Evolutionary conservation across 1,140 invertebrate genomes (phyloP), one percentile per base, ranked within the genome.

Genomic region (Oedothorax gibbosus): DNA sequence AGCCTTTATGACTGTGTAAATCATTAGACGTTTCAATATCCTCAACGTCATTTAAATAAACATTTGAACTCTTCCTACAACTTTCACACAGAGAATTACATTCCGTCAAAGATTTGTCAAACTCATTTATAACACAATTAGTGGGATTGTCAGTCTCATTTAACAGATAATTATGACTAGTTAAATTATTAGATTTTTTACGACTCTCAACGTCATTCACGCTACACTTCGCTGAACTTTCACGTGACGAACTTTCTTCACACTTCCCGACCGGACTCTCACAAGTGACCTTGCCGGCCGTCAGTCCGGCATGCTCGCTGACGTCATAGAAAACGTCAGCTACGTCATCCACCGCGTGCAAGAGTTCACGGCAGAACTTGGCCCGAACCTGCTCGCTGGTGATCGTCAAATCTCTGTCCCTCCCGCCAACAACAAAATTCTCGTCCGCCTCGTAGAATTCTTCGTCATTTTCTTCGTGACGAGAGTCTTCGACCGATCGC

Each of bases 281-380:
- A 35, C 35, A 35, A 35, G 35, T 35, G 35, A 35, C 35, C 35
- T 35, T 35, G 2, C 35, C 35, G 5, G 35, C 1, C 56, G 15
- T 68, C 73, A 62, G n/a, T 68, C 11, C 73, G 35, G 53, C 83
- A 68, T 77, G 60, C 10, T 78, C 75, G 7, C 83, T 84, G 81
- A 78, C 83, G 75, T 85, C 83, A 71, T 85, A 85, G 64, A 71
- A 85, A 62, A 78, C 75, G 15, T 85, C 83, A 9, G 65, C 69
- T 69, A 66, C 75, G 66, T 85, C 83, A 72, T 85, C 83, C 10
- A 15, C 14, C 18, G 75, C 83, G 57, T 85, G 75, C 0, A 85
- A 56, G 8, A 77, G 66, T 62, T 84, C 73, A 35, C 20, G 65
- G n/a, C 12, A 85, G 9, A 77, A 21, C 62, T 85, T 77, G 14